Conservation (phyloP, 2,888 invertebrate species). For the Teinopalpus imperialis region DNA sequence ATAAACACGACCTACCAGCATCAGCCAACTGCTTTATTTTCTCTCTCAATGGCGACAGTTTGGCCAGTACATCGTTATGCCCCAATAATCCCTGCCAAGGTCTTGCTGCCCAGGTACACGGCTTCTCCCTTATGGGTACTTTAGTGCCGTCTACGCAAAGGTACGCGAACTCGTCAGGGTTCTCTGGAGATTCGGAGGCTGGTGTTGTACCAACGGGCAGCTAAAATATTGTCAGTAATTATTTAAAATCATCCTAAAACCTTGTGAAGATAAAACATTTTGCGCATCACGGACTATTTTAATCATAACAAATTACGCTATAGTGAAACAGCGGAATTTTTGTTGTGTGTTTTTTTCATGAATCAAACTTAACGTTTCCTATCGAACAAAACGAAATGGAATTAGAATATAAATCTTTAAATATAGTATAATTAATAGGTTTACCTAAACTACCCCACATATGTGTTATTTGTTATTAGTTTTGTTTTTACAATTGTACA, state of each 20-base stretch:
- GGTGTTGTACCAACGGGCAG: conserved; percentile 83
- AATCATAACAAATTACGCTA: neutral
- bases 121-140: conserved; percentile 83
- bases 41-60: conserved; percentile 73
- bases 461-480: too few relatives aligned
- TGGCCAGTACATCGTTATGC: conserved; percentile 83
- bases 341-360: too few relatives aligned
- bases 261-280: too few relatives aligned
- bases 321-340: too few relatives aligned
- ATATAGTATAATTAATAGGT: too few relatives aligned
- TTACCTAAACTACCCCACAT: too few relatives aligned
- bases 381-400: too few relatives aligned
- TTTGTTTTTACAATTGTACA: too few relatives aligned
- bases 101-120: conserved; percentile 91
- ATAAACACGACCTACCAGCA: conserved; percentile 49
- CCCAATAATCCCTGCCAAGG: conserved; percentile 92
- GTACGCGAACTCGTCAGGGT: conserved; percentile 86
- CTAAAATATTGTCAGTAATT: conserved; percentile 45
- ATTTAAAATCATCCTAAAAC: too few relatives aligned
- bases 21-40: conserved; percentile 80
- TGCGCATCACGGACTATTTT: neutral
- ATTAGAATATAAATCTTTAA: too few relatives aligned
- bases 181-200: conserved; percentile 81
- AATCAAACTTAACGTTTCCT: too few relatives aligned
- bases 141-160: conserved; percentile 90